These are phyloP conservation scores for Pygmarrhopalites habei DNA, from an alignment of 1,140 invertebrate genomes.

Conservation along the genomic window DNA sequence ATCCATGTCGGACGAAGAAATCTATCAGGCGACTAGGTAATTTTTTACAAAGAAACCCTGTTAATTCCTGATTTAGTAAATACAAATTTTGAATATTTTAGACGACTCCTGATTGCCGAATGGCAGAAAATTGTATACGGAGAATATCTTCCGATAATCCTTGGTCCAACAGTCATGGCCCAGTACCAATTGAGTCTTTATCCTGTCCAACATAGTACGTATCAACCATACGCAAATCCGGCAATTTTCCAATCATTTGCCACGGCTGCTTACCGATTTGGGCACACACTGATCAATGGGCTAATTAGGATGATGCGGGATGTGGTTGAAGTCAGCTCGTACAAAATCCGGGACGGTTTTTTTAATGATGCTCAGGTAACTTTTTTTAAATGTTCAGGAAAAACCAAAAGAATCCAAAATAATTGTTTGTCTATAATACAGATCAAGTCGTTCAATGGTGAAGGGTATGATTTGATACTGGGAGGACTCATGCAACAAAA, in stretches of 20 bases:
- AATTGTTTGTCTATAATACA: neutral
- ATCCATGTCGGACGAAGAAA: neutral
- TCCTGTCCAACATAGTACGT: conserved; percentile 50
- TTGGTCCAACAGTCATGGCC: conserved; percentile 41
- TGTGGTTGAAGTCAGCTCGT: neutral
- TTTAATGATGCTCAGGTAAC: conserved; percentile 48
- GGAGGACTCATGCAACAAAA: conserved; percentile 27
- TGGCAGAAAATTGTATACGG: conserved; percentile 47
- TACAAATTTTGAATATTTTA: neutral
- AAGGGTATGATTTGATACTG: conserved; percentile 32
- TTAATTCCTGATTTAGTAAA: neutral
- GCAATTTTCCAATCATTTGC: conserved; percentile 79
- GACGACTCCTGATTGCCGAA: conserved; percentile 48
- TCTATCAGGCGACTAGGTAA: conserved; percentile 11
- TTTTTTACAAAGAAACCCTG: neutral
- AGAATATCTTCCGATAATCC: conserved; percentile 44
- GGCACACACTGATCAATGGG: conserved; percentile 43
- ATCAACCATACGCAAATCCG: conserved; percentile 73
- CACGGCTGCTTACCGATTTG: conserved; percentile 70
- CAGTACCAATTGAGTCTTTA: conserved; percentile 42
- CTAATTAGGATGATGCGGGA: conserved; percentile 14
- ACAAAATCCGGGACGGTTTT: conserved; percentile 46
- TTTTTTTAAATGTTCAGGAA: too few species aligned
- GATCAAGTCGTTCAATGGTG: conserved; percentile 8
- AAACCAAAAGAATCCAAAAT: too few species aligned